Evolutionary conservation across 1,140 invertebrate species (phyloP).

Genomic region (Maconellicoccus hirsutus): DNA sequence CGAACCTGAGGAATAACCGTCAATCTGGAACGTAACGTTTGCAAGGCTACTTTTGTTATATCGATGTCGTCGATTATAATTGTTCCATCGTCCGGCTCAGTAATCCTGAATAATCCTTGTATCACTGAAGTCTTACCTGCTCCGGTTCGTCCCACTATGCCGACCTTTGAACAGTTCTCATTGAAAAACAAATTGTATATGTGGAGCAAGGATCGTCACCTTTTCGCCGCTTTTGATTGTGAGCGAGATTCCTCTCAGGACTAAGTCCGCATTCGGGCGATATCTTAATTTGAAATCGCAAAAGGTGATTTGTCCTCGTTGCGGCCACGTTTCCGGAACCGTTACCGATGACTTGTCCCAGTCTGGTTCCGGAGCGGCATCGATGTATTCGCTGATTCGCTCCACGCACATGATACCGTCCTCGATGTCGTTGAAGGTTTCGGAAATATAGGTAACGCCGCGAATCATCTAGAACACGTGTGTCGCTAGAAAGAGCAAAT

Average conservation of each 20-base stretch:
- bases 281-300: conserved; percentile 35
- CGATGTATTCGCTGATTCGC: conserved; percentile 64
- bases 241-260: conserved; percentile 62
- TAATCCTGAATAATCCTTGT: conserved; percentile 71
- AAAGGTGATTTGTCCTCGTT: conserved; percentile 53
- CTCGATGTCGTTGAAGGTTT: conserved; percentile 45
- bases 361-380: conserved; percentile 44
- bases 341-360: conserved; percentile 37
- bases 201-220: conserved; percentile 13
- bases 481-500: too few relatives aligned
- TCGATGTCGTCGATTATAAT: conserved; percentile 88
- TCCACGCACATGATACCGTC: conserved; percentile 83
- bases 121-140: conserved; percentile 79
- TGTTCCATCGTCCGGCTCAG: conserved; percentile 66
- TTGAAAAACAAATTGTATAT: conserved; percentile 38
- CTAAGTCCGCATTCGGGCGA: conserved; percentile 43
- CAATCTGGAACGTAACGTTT: conserved; percentile 70
- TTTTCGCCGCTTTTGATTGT: conserved; percentile 57
- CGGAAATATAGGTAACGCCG: neutral
- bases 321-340: conserved; percentile 49
- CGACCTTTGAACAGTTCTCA: conserved; percentile 42
- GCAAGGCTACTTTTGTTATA: conserved; percentile 74
- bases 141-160: conserved; percentile 71
- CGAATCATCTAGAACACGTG: neutral
- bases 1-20: conserved; percentile 78